phyloP scores from a whole-genome alignment of 2,113 vertebrate genomes.

The Notarius quadriscutis region DNA sequence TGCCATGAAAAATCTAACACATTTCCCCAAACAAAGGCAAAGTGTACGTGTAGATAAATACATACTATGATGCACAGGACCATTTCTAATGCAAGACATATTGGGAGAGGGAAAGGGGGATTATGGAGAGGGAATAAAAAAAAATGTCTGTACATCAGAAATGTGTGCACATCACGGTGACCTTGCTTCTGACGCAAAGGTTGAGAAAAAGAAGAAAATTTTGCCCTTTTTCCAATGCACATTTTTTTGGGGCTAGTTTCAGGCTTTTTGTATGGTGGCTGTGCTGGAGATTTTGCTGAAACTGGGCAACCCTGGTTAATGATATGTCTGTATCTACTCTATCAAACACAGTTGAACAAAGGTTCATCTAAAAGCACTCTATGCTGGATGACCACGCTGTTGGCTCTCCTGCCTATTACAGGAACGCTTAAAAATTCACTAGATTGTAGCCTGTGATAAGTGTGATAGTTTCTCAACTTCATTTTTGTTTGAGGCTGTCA shows the following conservation, averaged over 20 bases:
- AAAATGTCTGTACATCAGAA: neutral
- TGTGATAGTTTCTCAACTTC: neutral
- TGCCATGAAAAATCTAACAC: neutral
- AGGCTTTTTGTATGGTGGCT: neutral
- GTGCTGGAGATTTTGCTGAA: neutral
- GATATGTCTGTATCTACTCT: neutral
- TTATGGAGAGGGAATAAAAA: neutral
- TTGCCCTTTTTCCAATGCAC: neutral
- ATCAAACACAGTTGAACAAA: neutral
- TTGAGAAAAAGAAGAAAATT: neutral
- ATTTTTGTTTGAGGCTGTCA: neutral
- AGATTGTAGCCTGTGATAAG: neutral
- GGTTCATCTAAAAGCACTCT: neutral
- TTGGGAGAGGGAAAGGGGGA: neutral
- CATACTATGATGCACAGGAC: neutral
- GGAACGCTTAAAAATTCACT: neutral
- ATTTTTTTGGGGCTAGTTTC: neutral
- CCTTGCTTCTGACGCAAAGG: neutral
- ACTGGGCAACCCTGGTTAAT: neutral
- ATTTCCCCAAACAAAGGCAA: neutral
- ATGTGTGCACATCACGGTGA: neutral
- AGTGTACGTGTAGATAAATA: neutral
- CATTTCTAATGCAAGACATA: neutral
- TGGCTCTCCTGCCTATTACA: no score
- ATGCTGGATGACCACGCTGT: neutral